Conservation (phyloP, 2,113 vertebrate genomes). For the Xerus inauris region DNA sequence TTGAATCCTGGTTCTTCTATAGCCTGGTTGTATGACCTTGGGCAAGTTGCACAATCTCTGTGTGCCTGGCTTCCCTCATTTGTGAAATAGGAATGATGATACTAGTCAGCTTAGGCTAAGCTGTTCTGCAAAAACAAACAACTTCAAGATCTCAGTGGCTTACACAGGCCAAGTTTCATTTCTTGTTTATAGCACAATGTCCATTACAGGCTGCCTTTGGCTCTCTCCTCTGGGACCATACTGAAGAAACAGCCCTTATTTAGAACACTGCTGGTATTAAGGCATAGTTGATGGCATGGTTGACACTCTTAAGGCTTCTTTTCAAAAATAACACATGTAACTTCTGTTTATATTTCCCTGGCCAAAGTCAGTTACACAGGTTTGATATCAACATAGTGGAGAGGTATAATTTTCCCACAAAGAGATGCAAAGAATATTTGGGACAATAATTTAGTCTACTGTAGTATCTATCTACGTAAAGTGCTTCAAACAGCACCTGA, state of each 20-base stretch:
- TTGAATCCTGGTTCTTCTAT: background rate
- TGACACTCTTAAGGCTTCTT: background rate
- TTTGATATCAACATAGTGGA: background rate
- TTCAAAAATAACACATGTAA: background rate
- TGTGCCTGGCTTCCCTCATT: background rate
- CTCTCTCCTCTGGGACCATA: background rate
- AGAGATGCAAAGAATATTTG: background rate
- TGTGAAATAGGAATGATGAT: background rate
- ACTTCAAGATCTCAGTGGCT: background rate
- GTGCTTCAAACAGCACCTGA: background rate
- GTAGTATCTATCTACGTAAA: background rate
- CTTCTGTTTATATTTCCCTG: slow-evolving; percentile 7
- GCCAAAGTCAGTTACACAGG: background rate
- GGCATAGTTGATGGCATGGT: background rate
- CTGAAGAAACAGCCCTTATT: background rate
- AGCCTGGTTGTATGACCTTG: background rate
- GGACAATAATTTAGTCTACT: background rate
- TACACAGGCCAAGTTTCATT: background rate
- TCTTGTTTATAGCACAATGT: background rate
- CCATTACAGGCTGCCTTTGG: background rate
- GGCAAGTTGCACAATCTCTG: background rate
- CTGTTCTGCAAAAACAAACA: background rate
- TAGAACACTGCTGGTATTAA: background rate
- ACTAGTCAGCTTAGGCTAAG: background rate
- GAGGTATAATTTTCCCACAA: background rate